Evolutionary conservation across 2,113 vertebrate genomes (phyloP).

Genomic region (Rhineura floridana): DNA sequence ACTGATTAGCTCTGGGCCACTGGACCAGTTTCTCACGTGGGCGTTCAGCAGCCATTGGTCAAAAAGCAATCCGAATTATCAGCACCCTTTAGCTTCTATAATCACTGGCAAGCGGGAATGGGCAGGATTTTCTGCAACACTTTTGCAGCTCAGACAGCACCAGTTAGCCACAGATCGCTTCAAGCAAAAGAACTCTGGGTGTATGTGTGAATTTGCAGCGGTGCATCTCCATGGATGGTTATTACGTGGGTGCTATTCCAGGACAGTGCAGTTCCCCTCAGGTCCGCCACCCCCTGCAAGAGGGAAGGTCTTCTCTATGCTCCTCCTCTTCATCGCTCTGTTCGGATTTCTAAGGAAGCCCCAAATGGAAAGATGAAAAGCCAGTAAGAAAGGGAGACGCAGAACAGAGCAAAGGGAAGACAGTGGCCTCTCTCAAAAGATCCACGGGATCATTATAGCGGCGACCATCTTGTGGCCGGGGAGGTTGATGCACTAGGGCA

Average conservation of each 20-base stretch:
- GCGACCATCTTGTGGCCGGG: no score
- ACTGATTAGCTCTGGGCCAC: neutral
- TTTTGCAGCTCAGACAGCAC: neutral
- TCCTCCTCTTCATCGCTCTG: neutral
- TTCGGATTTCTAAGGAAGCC: neutral
- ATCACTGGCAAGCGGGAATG: neutral
- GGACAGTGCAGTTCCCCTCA: neutral
- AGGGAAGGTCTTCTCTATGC: neutral
- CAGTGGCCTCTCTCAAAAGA: neutral
- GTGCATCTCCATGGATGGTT: neutral
- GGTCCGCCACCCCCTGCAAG: neutral
- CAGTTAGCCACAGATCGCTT: no score
- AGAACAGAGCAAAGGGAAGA: neutral
- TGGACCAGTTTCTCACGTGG: neutral
- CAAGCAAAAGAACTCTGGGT: neutral
- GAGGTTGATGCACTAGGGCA: no score
- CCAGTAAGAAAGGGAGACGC: neutral
- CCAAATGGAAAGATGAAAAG: neutral
- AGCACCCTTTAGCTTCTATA: neutral
- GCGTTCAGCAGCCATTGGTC: neutral
- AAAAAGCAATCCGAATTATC: neutral
- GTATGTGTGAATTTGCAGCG: no score
- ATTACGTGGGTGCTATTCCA: neutral
- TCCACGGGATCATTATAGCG: neutral
- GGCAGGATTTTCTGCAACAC: neutral